These are phyloP conservation scores for Lateolabrax maculatus DNA, from an alignment of 2,797 vertebrate genomes.

Conservation along the genomic window DNA sequence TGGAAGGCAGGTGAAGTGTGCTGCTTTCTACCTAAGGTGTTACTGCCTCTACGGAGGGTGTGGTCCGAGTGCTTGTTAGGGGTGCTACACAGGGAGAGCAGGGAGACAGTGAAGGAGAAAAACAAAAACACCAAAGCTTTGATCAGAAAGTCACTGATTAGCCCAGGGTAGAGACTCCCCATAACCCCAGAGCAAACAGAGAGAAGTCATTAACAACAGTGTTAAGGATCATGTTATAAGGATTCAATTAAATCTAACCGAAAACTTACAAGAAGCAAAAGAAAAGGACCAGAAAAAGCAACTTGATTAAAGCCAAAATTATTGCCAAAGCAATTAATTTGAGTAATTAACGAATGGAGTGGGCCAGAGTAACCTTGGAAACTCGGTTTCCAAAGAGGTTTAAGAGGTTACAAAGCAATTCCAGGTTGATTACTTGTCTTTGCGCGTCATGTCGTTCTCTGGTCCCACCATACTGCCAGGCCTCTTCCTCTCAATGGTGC, in stretches of 20 bases:
- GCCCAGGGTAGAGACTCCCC: slow-evolving; percentile 58
- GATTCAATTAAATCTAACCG: slow-evolving; percentile 1
- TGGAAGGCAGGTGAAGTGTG: slow-evolving; percentile 97
- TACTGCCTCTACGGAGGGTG: slow-evolving; percentile 92
- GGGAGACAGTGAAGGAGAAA: slow-evolving; percentile 47
- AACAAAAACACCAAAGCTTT: slow-evolving; percentile 71
- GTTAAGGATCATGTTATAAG: slow-evolving; percentile 16
- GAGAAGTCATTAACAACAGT: slow-evolving; percentile 26
- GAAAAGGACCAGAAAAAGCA: slow-evolving; percentile 24
- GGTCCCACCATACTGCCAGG: slow-evolving; percentile 93
- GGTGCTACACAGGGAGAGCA: slow-evolving; percentile 89
- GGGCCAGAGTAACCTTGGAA: neutral
- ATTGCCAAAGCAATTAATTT: slow-evolving; percentile 15
- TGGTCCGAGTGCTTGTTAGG: slow-evolving; percentile 96
- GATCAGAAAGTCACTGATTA: slow-evolving; percentile 63
- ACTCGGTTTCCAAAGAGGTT: neutral
- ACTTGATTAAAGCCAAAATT: slow-evolving; percentile 36
- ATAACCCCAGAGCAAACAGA: slow-evolving; percentile 50
- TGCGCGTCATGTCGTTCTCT: slow-evolving; percentile 91
- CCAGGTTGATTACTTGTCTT: slow-evolving; percentile 88
- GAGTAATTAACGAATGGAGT: neutral
- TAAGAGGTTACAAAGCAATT: neutral
- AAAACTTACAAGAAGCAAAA: slow-evolving; percentile 26
- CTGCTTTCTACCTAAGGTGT: slow-evolving; percentile 98
- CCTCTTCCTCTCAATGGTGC: slow-evolving; percentile 93